phyloP scores from a whole-genome alignment of 2,888 invertebrate genomes.

The Polyploca ridens region DNA sequence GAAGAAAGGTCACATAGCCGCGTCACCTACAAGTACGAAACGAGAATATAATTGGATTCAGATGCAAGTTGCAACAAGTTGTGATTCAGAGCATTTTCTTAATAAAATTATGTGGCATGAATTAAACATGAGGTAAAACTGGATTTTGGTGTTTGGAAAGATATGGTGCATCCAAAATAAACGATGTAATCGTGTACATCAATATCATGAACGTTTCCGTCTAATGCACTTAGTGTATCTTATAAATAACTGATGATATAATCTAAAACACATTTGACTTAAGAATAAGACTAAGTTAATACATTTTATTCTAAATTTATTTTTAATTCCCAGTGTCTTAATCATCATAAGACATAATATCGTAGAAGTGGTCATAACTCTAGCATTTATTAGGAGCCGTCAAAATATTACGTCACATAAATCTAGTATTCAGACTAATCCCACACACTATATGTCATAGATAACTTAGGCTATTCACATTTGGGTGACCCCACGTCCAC shows the following conservation, averaged over 20 bases:
- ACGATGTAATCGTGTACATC: background rate
- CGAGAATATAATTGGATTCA: conserved; percentile 8
- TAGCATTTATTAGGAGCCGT: conserved; percentile 1
- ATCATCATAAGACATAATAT: background rate
- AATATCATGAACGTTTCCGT: background rate
- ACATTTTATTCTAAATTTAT: background rate
- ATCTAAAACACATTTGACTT: background rate
- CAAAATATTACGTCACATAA: conserved; percentile 6
- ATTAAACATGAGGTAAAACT: background rate
- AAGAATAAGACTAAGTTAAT: background rate
- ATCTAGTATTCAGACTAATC: background rate
- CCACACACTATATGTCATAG: background rate
- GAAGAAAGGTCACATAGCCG: conserved; percentile 97
- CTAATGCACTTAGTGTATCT: background rate
- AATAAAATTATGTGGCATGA: background rate
- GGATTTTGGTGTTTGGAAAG: background rate
- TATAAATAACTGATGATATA: background rate
- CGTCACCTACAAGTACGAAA: conserved; percentile 86
- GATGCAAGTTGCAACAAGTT: conserved; percentile 4
- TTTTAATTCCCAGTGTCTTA: background rate
- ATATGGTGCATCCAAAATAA: background rate
- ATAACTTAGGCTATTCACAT: background rate
- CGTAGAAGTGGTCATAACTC: background rate
- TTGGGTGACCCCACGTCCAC: background rate
- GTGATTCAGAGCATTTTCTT: background rate